Conservation (phyloP, 2,113 vertebrate genomes). For the Chrysochloris asiatica region DNA sequence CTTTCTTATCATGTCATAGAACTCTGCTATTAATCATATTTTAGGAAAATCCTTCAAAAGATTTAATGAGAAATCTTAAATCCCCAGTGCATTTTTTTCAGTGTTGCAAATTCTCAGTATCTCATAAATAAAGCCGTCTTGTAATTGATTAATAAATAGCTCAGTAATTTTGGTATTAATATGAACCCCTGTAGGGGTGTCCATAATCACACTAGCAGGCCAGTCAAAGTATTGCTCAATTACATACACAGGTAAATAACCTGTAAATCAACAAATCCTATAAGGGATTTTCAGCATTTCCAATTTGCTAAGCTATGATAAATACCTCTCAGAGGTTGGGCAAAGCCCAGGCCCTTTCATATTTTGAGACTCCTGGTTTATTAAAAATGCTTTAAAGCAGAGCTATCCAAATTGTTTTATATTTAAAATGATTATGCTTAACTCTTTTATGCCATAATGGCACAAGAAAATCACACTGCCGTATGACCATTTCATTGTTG, state of each 20-base stretch:
- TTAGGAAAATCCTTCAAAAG: constrained; percentile 74
- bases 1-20: constrained; percentile 81
- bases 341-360: constrained; percentile 46
- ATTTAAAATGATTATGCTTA: not conserved
- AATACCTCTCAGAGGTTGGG: constrained; percentile 54
- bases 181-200: constrained; percentile 67
- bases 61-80: constrained; percentile 73
- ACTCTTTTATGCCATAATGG: not conserved
- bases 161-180: constrained; percentile 82
- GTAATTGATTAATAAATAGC: constrained; percentile 84
- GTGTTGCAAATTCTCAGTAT: constrained; percentile 38
- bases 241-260: constrained; percentile 79
- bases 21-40: constrained; percentile 82
- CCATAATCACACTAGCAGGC: constrained; percentile 75
- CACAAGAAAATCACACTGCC: not conserved
- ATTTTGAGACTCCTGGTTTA: constrained; percentile 49
- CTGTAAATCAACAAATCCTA: constrained; percentile 61
- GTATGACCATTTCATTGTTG: not conserved
- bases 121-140: constrained; percentile 71
- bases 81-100: constrained; percentile 69
- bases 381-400: constrained; percentile 56
- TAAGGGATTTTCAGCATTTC: constrained; percentile 67
- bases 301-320: constrained; percentile 67
- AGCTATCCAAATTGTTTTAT: constrained; percentile 23
- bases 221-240: constrained; percentile 73